phyloP scores from a whole-genome alignment of 2,888 invertebrate species.

The Lamproptera curius region DNA sequence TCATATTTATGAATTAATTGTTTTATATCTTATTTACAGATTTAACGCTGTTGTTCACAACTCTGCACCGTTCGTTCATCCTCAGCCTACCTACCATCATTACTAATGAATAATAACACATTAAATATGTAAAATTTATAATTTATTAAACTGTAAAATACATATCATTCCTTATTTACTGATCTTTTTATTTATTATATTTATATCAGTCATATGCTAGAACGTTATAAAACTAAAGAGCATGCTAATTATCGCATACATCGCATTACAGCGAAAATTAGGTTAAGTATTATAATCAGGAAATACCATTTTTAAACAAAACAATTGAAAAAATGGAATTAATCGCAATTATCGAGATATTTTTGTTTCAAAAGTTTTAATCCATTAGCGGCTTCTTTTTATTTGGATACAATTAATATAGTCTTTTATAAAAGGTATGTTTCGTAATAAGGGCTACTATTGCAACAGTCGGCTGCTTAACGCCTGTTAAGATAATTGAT shows the following conservation, averaged over 20 bases:
- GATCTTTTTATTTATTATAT: too few species aligned
- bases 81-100: slow-evolving; percentile 29
- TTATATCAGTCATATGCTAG: too few species aligned
- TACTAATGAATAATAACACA: slow-evolving; percentile 22
- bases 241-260: too few species aligned
- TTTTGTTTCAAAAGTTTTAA: too few species aligned
- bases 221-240: too few species aligned
- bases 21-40: slow-evolving; percentile 25
- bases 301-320: background rate
- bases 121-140: slow-evolving; percentile 26
- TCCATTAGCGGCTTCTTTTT: too few species aligned
- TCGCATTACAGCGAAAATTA: background rate
- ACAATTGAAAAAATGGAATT: background rate
- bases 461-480: background rate
- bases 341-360: background rate
- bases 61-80: slow-evolving; percentile 33
- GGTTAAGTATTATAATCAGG: background rate
- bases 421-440: too few species aligned
- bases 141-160: slow-evolving; percentile 29
- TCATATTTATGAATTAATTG: too few species aligned
- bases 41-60: slow-evolving; percentile 39
- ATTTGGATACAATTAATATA: too few species aligned
- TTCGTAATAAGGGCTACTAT: slow-evolving; percentile 14
- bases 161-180: background rate
- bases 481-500: slow-evolving; percentile 10